Evolutionary conservation across 2,888 invertebrate genomes (phyloP).

Genomic region (Cetonia aurata): DNA sequence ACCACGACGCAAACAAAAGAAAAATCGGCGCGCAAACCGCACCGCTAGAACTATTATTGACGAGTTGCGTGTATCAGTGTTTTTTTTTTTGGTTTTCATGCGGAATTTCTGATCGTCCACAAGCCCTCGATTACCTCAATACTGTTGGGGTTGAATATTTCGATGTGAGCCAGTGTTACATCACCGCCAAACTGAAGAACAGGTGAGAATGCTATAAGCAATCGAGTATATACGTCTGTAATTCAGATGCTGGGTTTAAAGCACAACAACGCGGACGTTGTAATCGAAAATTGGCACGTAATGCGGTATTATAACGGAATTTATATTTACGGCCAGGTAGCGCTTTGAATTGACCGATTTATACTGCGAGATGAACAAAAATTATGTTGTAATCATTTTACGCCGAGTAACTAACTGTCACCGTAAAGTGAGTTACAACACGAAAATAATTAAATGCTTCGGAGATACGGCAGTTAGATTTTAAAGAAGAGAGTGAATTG

Average conservation of each 20-base stretch:
- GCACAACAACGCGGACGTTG: background rate
- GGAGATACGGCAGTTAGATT: background rate
- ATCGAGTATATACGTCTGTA: background rate
- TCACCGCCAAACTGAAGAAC: constrained; percentile 38
- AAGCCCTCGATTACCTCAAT: background rate
- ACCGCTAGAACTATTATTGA: background rate
- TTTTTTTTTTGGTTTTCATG: too few species aligned
- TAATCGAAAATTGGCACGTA: constrained; percentile 33
- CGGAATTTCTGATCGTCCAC: background rate
- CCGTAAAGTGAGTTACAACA: background rate
- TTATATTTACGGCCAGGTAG: background rate
- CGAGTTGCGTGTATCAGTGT: constrained; percentile 3
- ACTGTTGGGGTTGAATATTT: constrained; percentile 16
- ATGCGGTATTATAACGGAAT: constrained; percentile 27
- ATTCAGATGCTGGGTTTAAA: constrained; percentile 23
- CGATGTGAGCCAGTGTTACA: constrained; percentile 24
- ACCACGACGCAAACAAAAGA: constrained; percentile 19
- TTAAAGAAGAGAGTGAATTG: background rate
- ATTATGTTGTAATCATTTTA: background rate
- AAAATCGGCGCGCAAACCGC: constrained; percentile 17
- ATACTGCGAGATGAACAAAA: constrained; percentile 9
- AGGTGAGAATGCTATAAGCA: constrained; percentile 26
- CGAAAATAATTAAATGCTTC: background rate
- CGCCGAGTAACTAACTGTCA: background rate
- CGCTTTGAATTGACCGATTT: constrained; percentile 24